Evolutionary conservation across 2,888 invertebrate genomes (phyloP), one percentile per base, ranked within the genome.

Genomic region (Cantharis lateralis): DNA sequence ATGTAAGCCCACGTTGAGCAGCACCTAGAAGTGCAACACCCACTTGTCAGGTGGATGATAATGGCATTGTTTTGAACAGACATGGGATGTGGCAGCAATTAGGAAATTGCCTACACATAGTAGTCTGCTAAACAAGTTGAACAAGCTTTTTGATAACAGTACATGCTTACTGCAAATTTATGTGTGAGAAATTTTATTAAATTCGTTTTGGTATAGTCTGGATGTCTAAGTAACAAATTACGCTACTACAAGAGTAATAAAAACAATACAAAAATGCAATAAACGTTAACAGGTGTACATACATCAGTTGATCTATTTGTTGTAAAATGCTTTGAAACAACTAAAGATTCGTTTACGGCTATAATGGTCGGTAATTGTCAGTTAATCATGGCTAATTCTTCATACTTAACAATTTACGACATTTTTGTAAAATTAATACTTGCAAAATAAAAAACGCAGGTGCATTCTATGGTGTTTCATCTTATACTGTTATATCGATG

Each of bases 351-450:
- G 82, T 83, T 84, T 80, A 83, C 82, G 80, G 81, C 83, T 81
- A 81, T 86, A 87, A 86, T 86, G 83, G 85, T 83, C 82, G 82
- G 82, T 86, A 87, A 87, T 87, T 87, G 83, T 84, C 72, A 78
- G 81, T 82, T 83, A 84, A 85, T 84, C 82, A 81, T 80, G 82
- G 81, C 83, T 83, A 83, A 84, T 85, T 85, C 80, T 83, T 84
- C 84, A 84, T 85, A 85, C 83, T 82, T 74, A 80, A 84, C 84
- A 83, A 86, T 86, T 86, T 86, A 86, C 86, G 82, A 84, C 86
- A 86, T 86, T 86, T 87, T 85, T 87, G 84, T 83, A 81, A 85
- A 86, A 86, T 85, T 83, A 66, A 84, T 84, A 82, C 82, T 79
- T 77, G 66, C 78, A 76, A 78, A 81, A 83, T 82, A 82, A 82